Percentiles rank a stretch among this genome's conserved stretches.
Conservation (phyloP, 2,113 vertebrate genomes). For the Buteo buteo region DNA sequence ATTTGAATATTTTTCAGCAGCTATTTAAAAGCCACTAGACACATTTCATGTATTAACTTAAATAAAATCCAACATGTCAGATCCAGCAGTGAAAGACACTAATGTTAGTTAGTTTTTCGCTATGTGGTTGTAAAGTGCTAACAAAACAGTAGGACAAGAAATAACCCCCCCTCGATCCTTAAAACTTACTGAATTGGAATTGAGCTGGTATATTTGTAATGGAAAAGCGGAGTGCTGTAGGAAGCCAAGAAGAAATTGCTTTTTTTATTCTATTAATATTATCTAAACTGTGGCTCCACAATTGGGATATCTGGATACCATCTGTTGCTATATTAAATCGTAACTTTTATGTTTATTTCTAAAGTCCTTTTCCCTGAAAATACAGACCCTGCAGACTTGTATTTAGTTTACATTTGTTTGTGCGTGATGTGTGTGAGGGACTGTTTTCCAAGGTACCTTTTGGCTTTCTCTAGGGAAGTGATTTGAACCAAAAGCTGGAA, state of each 20-base stretch:
- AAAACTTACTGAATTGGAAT: background rate
- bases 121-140: conserved; percentile 9
- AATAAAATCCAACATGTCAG: conserved; percentile 4
- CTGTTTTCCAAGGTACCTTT: background rate
- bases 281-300: background rate
- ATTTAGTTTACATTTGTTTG: background rate
- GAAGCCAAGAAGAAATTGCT: background rate
- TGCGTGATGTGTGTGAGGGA: background rate
- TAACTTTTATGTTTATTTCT: background rate
- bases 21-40: background rate
- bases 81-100: background rate
- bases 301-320: background rate
- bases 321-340: background rate
- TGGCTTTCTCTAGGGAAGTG: background rate
- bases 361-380: background rate
- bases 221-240: background rate
- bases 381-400: background rate
- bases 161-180: background rate
- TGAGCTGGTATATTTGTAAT: background rate
- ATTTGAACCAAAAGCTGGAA: background rate
- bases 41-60: conserved; percentile 10
- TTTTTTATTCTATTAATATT: background rate
- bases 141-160: background rate
- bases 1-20: background rate
- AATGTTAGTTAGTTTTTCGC: background rate